phyloP scores from a whole-genome alignment of 2,113 vertebrate species.

The Thamnophis sirtalis region DNA sequence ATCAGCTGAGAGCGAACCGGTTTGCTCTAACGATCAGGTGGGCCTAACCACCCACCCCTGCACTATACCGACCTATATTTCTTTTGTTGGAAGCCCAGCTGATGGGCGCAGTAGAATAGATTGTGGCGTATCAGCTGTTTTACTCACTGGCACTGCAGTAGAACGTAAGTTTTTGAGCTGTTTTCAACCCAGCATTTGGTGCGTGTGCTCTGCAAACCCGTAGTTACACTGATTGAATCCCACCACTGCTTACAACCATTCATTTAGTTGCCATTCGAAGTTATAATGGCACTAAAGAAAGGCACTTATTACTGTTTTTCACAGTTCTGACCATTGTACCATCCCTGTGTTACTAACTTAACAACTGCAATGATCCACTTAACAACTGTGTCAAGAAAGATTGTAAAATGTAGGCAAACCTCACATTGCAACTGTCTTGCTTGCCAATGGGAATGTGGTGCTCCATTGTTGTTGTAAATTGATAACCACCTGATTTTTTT shows the following conservation, averaged over 20 bases:
- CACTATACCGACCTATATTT: too few species aligned
- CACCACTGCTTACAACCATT: neutral
- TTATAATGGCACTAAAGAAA: neutral
- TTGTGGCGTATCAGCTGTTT: too few species aligned
- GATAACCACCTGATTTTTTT: neutral
- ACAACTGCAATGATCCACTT: neutral
- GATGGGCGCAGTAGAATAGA: too few species aligned
- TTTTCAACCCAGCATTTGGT: too few species aligned
- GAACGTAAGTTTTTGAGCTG: too few species aligned
- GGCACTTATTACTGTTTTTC: neutral
- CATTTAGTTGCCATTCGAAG: neutral
- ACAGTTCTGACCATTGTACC: neutral
- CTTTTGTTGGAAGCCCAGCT: too few species aligned
- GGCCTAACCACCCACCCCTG: too few species aligned
- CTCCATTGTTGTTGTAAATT: neutral
- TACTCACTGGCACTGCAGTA: too few species aligned
- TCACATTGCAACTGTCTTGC: neutral
- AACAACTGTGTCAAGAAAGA: neutral
- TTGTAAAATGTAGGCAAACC: neutral
- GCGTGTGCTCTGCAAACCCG: too few species aligned
- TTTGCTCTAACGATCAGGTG: too few species aligned
- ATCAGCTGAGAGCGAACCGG: too few species aligned
- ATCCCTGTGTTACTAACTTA: neutral
- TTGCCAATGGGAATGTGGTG: neutral
- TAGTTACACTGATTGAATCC: too few species aligned